These are phyloP conservation scores for Ooceraea biroi DNA, from an alignment of 1,140 invertebrate genomes.

Conservation along the genomic window DNA sequence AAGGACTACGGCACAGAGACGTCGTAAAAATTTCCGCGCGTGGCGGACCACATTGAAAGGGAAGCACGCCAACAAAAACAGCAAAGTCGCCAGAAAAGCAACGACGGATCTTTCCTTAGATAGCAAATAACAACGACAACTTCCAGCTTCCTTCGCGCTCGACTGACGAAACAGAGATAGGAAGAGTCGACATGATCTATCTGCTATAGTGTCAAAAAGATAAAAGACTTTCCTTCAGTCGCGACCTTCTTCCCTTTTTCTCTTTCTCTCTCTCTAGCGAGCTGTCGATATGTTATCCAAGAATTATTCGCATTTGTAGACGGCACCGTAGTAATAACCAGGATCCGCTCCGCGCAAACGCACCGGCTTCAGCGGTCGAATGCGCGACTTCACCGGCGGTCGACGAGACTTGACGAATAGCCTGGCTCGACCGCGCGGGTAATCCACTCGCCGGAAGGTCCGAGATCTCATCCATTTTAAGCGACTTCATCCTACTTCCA, in stretches of 20 bases:
- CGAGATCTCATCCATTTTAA: constrained; percentile 83
- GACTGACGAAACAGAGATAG: background rate
- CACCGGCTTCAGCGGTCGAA: constrained; percentile 25
- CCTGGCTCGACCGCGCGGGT: constrained; percentile 71
- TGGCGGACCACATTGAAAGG: constrained; percentile 13
- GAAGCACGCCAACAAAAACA: constrained; percentile 26
- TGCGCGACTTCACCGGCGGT: constrained; percentile 53
- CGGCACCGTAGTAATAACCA: constrained; percentile 25
- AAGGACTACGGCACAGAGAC: constrained; percentile 1
- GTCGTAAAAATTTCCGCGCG: constrained; percentile 26
- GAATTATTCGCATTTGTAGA: background rate
- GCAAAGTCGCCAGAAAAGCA: background rate
- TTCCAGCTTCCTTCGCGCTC: background rate
- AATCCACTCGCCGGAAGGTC: constrained; percentile 79
- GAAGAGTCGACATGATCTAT: background rate
- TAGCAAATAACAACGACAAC: constrained; percentile 39
- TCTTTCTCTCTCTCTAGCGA: background rate
- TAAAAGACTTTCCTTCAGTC: constrained; percentile 7
- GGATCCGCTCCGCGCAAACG: constrained; percentile 36
- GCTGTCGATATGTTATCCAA: background rate
- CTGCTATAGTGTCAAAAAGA: background rate
- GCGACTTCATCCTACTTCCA: constrained; percentile 78
- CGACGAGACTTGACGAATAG: constrained; percentile 69
- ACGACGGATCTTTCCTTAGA: constrained; percentile 22
- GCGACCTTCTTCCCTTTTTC: background rate